Evolutionary conservation across 1,140 invertebrate species (phyloP), one percentile per base, ranked within the genome.

Genomic region (Papilio aristodemus): DNA sequence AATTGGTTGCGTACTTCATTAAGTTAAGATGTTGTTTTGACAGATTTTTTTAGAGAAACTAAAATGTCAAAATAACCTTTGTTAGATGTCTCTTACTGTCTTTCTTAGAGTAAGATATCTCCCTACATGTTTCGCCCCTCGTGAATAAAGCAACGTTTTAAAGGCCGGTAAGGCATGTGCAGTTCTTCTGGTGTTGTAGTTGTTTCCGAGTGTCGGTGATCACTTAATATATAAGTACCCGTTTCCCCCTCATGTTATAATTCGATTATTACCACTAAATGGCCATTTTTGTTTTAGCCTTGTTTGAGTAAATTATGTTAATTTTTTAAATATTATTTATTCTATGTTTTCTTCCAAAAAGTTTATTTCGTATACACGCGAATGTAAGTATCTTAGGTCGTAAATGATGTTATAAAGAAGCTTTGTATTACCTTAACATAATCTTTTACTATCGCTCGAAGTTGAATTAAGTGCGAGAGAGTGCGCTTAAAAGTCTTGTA

Each of bases 391-490:
- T 19, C 11, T 22, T 22, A 22, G 0, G 9, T 50, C 17, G 7
- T 50, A 50, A 50, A 50, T 25, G 46, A 50, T 46, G 17, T 46
- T 46, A 50, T 50, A 22, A 22, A 50, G 19, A 4, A 50, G 19
- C 17, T 0, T 50, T 50, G 19, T 50, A 22, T 46, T 46, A 9
- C 43, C 19, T 10, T 19, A 50, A 50, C 19, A 50, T 25, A 25
- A 50, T 50, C 46, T 50, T 50, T 50, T 50, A 50, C 17, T 50
- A 50, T 43, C n/a, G 9, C 46, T 50, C 46, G 3, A 22, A 50
- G 27, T 32, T 32, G 27, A 32, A 32, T 32, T 32, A 32, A 32
- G 46, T 46, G 43, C 46, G 46, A 50, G 14, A 39, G 11, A 50
- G 19, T 22, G 46, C 46, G 46, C 46, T 50, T 50, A 22, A 22